phyloP scores from a whole-genome alignment of 2,113 vertebrate species.

The Columba livia region DNA sequence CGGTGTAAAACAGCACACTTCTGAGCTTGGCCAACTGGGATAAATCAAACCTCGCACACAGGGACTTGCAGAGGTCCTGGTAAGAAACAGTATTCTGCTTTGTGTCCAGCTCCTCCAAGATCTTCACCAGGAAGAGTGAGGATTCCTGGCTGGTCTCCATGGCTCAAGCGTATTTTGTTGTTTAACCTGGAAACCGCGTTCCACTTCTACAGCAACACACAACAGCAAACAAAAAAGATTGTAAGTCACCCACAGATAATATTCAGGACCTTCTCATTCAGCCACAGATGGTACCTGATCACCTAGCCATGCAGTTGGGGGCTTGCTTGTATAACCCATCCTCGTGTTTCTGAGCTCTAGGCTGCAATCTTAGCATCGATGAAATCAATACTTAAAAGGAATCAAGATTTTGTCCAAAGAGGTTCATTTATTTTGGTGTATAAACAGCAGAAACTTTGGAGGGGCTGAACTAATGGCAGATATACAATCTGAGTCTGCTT shows the following conservation, averaged over 20 bases:
- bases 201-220: conserved; percentile 17
- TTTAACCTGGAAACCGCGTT: neutral
- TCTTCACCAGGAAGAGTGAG: conserved; percentile 85
- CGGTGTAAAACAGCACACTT: conserved; percentile 88
- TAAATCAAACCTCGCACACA: conserved; percentile 89
- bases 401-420: neutral
- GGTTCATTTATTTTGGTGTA: neutral
- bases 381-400: neutral
- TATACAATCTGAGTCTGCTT: neutral
- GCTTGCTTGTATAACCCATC: neutral
- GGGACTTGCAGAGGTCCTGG: conserved; percentile 91
- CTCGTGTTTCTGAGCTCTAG: neutral
- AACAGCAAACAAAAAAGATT: conserved; percentile 14
- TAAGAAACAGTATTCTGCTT: conserved; percentile 87
- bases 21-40: conserved; percentile 88
- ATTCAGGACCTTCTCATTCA: neutral
- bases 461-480: neutral
- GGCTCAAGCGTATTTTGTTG: neutral
- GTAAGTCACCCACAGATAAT: neutral
- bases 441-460: neutral
- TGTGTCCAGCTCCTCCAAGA: conserved; percentile 90
- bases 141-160: conserved; percentile 89
- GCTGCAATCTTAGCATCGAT: neutral
- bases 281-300: neutral
- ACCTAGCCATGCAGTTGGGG: neutral